phyloP scores from a whole-genome alignment of 2,888 invertebrate species.

The Lamellibrachia columna region DNA sequence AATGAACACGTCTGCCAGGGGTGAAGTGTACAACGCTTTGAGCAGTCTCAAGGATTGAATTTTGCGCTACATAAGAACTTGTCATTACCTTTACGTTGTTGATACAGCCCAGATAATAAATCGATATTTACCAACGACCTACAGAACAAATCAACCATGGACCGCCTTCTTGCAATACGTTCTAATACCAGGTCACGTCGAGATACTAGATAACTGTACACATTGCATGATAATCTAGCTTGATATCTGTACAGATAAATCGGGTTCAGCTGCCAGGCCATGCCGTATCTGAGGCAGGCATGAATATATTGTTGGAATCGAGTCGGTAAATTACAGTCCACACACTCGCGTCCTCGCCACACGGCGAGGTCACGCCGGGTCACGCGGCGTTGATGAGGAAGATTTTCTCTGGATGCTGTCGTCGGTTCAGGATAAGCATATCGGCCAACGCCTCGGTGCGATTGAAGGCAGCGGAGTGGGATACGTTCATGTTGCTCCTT shows the following conservation, averaged over 20 bases:
- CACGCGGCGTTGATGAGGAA: background rate
- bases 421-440: background rate
- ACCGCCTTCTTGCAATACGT: background rate
- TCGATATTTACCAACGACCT: background rate
- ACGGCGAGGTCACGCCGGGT: background rate
- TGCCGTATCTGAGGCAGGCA: background rate
- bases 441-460: background rate
- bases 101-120: no score
- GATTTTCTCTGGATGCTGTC: background rate
- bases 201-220: background rate
- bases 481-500: background rate
- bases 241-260: background rate
- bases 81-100: no score
- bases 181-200: background rate
- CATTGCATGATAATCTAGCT: background rate
- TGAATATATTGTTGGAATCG: background rate
- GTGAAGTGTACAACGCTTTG: no score
- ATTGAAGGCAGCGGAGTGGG: background rate
- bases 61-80: no score
- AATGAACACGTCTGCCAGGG: no score
- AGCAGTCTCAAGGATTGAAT: no score
- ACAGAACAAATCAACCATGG: background rate
- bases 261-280: background rate
- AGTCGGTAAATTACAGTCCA: background rate
- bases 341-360: background rate